phyloP scores from a whole-genome alignment of 2,888 invertebrate species.

The Sminthurinus aureus region DNA sequence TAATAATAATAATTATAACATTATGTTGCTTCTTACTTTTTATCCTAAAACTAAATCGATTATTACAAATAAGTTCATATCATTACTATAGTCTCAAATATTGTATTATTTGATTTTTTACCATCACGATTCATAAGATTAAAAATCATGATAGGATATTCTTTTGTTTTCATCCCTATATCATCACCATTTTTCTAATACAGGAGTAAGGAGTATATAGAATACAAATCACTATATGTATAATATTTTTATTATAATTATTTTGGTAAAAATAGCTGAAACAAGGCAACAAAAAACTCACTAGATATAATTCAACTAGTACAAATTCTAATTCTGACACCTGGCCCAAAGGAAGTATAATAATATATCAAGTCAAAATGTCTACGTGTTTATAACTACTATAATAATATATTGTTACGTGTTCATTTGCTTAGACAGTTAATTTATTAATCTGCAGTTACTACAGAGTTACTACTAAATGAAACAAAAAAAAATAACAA shows the following conservation, averaged over 20 bases:
- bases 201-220: neutral
- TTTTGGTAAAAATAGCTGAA: conserved; percentile 27
- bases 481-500: neutral
- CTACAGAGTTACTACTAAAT: no score
- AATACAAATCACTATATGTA: neutral
- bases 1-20: no score
- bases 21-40: no score
- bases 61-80: conserved; percentile 1
- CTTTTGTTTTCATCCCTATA: neutral
- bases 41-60: no score
- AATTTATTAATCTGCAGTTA: no score
- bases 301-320: conserved; percentile 35
- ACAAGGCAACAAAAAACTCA: conserved; percentile 19
- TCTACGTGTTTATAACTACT: neutral
- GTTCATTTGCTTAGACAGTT: no score
- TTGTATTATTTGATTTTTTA: conserved; percentile 6
- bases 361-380: neutral
- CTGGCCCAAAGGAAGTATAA: conserved; percentile 37
- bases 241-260: conserved; percentile 2
- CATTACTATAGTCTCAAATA: conserved; percentile 10
- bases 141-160: neutral
- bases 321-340: conserved; percentile 41
- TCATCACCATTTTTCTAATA: neutral
- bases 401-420: neutral
- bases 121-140: neutral